A percentile compares a stretch with the other conserved stretches of the same genome.
phyloP scores from a whole-genome alignment of 1,140 invertebrate species.

The Asobara japonica region DNA sequence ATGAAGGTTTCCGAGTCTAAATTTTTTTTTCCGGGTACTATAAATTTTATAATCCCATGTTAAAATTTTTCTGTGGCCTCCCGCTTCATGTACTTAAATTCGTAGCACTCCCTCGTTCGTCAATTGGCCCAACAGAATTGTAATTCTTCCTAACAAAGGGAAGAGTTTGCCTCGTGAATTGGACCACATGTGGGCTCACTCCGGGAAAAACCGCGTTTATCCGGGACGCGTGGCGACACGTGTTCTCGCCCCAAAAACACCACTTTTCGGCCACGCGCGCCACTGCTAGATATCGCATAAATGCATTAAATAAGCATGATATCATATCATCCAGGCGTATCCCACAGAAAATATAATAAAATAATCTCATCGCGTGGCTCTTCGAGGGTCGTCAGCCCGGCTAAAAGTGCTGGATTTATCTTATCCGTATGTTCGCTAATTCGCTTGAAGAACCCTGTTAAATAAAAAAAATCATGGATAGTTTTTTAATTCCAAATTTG shows the following conservation, averaged over 20 bases:
- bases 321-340: slow-evolving; percentile 17
- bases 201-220: slow-evolving; percentile 31
- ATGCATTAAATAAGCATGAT: slow-evolving; percentile 18
- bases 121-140: too few species aligned
- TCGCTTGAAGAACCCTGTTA: background rate
- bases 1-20: too few species aligned
- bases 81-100: too few species aligned
- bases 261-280: background rate
- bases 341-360: slow-evolving; percentile 40
- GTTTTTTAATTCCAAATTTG: too few species aligned
- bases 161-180: too few species aligned
- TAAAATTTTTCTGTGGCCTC: too few species aligned
- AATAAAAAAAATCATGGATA: background rate
- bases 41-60: too few species aligned
- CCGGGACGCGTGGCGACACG: slow-evolving; percentile 48
- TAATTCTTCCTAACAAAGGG: too few species aligned
- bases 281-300: background rate
- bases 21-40: too few species aligned
- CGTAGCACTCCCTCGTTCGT: too few species aligned
- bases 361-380: slow-evolving; percentile 47
- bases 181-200: slow-evolving; percentile 19
- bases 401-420: background rate
- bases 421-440: background rate
- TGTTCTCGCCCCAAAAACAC: slow-evolving; percentile 28
- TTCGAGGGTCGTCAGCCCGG: background rate